These are phyloP conservation scores for Tinamus major DNA, from an alignment of 2,797 vertebrate species.

Conservation along the genomic window DNA sequence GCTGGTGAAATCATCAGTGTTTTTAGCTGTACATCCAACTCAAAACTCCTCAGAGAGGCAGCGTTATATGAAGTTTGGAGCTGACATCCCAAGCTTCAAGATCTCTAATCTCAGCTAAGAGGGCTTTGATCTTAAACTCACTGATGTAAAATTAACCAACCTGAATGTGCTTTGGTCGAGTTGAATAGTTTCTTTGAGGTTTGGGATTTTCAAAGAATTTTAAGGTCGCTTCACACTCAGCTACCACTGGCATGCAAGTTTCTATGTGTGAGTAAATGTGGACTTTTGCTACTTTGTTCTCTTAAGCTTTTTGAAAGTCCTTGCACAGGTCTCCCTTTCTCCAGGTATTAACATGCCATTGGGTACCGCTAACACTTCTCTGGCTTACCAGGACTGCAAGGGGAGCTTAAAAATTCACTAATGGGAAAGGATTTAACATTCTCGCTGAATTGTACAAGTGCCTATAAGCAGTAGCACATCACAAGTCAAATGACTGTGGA, in stretches of 20 bases:
- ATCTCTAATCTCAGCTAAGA: conserved; percentile 13
- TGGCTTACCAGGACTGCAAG: not conserved
- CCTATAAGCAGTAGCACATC: not conserved
- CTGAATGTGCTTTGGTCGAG: not conserved
- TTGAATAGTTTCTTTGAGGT: not conserved
- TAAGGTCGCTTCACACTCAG: not conserved
- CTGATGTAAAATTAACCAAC: conserved; percentile 34
- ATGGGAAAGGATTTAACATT: not conserved
- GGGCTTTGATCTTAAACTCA: not conserved
- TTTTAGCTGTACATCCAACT: not conserved
- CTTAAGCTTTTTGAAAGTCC: not conserved
- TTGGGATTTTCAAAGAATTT: not conserved
- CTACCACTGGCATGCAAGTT: not conserved
- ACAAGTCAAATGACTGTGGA: not conserved
- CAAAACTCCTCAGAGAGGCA: not conserved
- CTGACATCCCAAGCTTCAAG: not conserved
- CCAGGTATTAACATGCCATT: not conserved
- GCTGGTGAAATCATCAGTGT: not conserved
- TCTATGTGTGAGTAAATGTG: not conserved
- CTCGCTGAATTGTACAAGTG: fast-evolving
- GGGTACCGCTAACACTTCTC: not conserved
- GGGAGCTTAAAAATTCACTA: not conserved
- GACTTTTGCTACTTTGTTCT: not conserved
- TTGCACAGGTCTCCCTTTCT: not conserved
- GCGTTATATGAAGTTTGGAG: not conserved